Conservation (phyloP, 2,113 vertebrate species). For the Protobothrops flavoviridis region DNA sequence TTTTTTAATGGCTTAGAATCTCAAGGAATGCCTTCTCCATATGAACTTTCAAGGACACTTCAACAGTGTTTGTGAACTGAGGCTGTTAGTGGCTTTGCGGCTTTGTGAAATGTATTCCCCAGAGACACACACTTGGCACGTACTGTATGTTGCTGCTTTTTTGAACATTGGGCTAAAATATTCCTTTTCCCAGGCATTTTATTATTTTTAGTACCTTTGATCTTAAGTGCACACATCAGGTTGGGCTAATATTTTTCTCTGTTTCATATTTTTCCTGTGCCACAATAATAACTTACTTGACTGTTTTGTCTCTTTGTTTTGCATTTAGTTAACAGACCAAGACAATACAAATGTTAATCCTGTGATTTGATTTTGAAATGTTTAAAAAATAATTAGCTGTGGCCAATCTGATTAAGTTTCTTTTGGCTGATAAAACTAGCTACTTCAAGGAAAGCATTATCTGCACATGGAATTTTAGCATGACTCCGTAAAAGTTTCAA, state of each 20-base stretch:
- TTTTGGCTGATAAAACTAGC: background rate
- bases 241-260: background rate
- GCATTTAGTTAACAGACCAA: background rate
- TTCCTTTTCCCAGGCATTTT: background rate
- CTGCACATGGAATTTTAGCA: background rate
- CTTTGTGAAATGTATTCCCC: background rate
- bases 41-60: background rate
- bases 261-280: background rate
- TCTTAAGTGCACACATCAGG: background rate
- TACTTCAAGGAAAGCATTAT: conserved; percentile 1
- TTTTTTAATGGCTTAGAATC: background rate
- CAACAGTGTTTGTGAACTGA: background rate
- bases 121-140: background rate
- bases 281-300: background rate
- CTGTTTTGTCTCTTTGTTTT: background rate
- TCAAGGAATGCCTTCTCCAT: background rate
- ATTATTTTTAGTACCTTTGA: background rate
- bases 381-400: background rate
- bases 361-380: background rate
- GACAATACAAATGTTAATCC: background rate
- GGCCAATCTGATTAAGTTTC: background rate
- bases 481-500: background rate
- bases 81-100: background rate
- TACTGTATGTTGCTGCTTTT: background rate
- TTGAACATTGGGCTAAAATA: background rate